Conservation (phyloP, 2,888 invertebrate species). For the Spialia ferax region DNA sequence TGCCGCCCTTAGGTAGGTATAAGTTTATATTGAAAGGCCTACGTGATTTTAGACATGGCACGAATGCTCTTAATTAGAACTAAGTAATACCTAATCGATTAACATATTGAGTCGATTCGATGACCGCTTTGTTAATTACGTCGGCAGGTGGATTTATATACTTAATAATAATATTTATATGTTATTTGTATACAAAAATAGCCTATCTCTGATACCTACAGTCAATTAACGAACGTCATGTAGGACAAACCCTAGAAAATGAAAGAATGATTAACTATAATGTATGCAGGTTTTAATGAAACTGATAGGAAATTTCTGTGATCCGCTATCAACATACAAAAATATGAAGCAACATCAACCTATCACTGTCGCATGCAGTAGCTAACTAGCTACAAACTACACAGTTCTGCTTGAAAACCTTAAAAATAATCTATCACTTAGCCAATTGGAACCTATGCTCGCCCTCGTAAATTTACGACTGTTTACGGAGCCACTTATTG, state of each 20-base stretch:
- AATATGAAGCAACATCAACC: too few relatives aligned
- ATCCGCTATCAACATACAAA: too few relatives aligned
- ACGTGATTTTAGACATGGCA: constrained; percentile 74
- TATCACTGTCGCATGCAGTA: too few relatives aligned
- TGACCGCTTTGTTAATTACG: constrained; percentile 65
- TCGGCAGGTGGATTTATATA: constrained; percentile 36
- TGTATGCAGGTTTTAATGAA: too few relatives aligned
- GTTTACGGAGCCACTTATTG: too few relatives aligned
- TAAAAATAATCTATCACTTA: too few relatives aligned
- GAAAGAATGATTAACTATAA: not conserved
- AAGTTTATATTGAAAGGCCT: constrained; percentile 58
- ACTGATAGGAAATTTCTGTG: too few relatives aligned
- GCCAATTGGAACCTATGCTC: too few relatives aligned
- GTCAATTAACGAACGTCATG: not conserved
- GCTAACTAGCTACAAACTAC: too few relatives aligned
- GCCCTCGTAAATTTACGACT: too few relatives aligned
- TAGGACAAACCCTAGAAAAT: not conserved
- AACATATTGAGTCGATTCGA: constrained; percentile 58
- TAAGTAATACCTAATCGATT: constrained; percentile 61
- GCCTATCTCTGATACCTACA: constrained; percentile 1
- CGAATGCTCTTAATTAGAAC: constrained; percentile 53
- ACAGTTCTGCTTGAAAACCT: too few relatives aligned
- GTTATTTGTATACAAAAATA: constrained; percentile 25
- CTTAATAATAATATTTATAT: not conserved
- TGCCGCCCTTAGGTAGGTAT: too few relatives aligned